Evolutionary conservation across 2,888 invertebrate species (phyloP).

Genomic region (Stenolophus ochropezus): DNA sequence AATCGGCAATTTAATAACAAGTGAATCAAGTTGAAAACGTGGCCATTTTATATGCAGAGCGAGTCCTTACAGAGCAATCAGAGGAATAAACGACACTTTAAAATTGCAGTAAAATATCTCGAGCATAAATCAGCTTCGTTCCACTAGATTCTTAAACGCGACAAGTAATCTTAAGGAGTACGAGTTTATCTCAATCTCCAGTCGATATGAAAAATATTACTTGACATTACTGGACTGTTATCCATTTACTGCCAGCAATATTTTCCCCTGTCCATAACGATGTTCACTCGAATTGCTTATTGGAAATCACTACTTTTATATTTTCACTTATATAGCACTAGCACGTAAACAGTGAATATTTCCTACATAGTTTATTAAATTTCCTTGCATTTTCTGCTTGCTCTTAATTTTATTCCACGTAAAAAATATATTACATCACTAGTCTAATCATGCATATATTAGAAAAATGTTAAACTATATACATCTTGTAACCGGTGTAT

Average conservation of each 20-base stretch:
- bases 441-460: background rate
- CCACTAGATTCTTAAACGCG: conserved; percentile 46
- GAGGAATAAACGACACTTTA: conserved; percentile 52
- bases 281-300: conserved; percentile 31
- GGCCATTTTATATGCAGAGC: conserved; percentile 50
- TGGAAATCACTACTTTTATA: conserved; percentile 26
- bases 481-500: too few species aligned
- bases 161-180: conserved; percentile 48
- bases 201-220: conserved; percentile 55
- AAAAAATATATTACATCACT: too few species aligned
- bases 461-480: too few species aligned
- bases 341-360: background rate
- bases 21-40: conserved; percentile 41
- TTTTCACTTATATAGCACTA: background rate
- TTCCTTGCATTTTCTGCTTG: too few species aligned
- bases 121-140: conserved; percentile 51
- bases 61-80: conserved; percentile 42
- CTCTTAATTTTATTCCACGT: too few species aligned
- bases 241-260: conserved; percentile 21
- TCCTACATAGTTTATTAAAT: background rate
- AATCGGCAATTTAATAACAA: conserved; percentile 51
- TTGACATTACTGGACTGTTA: conserved; percentile 36
- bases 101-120: conserved; percentile 54
- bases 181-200: conserved; percentile 48
- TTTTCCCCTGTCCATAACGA: conserved; percentile 7